These are phyloP conservation scores for Drosophila busckii DNA, from an alignment of 1,140 invertebrate species.

Conservation along the genomic window DNA sequence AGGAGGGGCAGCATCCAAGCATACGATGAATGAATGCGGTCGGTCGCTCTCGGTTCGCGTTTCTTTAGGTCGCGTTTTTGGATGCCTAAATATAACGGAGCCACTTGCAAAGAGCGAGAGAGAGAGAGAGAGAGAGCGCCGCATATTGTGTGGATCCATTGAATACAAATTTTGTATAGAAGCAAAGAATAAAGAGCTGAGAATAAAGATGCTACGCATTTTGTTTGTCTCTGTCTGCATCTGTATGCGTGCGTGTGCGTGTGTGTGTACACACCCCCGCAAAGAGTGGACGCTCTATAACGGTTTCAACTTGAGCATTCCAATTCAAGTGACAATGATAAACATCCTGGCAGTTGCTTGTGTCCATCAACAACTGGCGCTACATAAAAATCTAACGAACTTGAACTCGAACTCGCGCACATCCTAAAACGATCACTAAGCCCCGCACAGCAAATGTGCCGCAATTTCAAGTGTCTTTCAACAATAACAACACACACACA, in stretches of 20 bases:
- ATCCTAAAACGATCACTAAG: neutral
- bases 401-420: constrained; percentile 3
- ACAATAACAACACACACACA: constrained; percentile 8
- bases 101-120: constrained; percentile 1
- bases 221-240: neutral
- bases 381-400: constrained; percentile 11
- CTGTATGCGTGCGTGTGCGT: constrained; percentile 3
- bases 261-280: constrained; percentile 37
- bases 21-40: constrained; percentile 13
- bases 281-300: constrained; percentile 35
- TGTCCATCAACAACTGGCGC: constrained; percentile 44
- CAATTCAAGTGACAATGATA: constrained; percentile 66
- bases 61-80: constrained; percentile 1
- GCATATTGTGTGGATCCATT: no score
- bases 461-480: constrained; percentile 55
- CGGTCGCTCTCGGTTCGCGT: neutral
- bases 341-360: constrained; percentile 68
- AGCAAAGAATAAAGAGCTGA: neutral
- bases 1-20: constrained; percentile 15
- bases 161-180: no score
- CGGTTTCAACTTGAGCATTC: constrained; percentile 44
- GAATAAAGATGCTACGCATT: constrained; percentile 1
- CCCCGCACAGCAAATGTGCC: constrained; percentile 3
- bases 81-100: constrained; percentile 24
- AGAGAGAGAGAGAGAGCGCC: neutral